Base-by-base conservation (phyloP, 2,797 vertebrate genomes). In the Heliangelus exortis region DNA sequence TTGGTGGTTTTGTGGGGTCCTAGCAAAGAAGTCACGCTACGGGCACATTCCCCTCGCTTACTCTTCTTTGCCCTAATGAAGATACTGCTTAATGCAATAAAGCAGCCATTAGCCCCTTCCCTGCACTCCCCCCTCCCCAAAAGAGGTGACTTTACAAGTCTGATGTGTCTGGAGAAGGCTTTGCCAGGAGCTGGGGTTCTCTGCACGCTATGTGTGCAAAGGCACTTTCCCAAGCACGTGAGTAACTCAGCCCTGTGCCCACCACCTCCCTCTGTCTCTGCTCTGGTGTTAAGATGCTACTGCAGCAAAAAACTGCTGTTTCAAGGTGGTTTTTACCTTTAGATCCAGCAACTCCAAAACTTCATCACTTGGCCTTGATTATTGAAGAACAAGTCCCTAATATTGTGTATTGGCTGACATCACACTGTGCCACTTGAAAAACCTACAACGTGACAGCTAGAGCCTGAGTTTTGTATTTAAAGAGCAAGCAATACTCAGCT, bases 1-100 rank as follows among this genome's bases (percentile, higher is more conserved):
- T 97, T 97, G 94, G 94, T 17, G 84, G 93, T 92, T 92, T 97
- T 86, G 77, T 77, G 84, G 86, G 89, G 93, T 96, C 63, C 66
- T 87, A 90, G 94, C 83, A 94, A 93, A 96, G 91, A 85, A 95
- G 72, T 95, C 97, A 92, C 51, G 84, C 86, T 87, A 95, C 25
- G 7, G 85, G 69, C 69, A 22, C 87, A 50, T 93, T 96, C 77
- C 50, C 84, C 68, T 92, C 2, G 4, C n/a, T 93, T 77, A 94
- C 91, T 94, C 74, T 74, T 58, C 50, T 89, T n/a, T 43, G 66
- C 79, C 74, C 96, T 96, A 81, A 93, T 88, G 95, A 97, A 96
- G 94, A 90, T 74, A 25, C 45, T 71, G 67, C 57, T 92, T 96
- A 90, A 93, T 96, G 89, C 77, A 91, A 76, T 90, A 66, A 96